A percentile compares a stretch with the other conserved stretches of the same genome.
Evolutionary conservation across 1,140 invertebrate genomes (phyloP).

Genomic region (Gryllus bimaculatus): DNA sequence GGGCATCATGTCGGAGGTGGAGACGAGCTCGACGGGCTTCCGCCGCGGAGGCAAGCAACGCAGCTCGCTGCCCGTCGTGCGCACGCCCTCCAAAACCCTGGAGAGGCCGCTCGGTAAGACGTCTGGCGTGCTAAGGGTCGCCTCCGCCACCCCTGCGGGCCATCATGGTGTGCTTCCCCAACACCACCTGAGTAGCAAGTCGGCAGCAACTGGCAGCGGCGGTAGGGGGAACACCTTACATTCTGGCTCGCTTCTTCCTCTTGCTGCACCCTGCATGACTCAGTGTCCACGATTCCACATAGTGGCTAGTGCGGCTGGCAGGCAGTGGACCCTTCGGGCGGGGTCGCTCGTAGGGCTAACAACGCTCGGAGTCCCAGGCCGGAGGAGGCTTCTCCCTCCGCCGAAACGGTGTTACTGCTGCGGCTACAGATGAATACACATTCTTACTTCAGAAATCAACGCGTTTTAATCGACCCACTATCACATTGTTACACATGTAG

Average conservation of each 20-base stretch:
- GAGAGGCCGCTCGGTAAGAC: constrained; percentile 76
- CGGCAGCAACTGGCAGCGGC: constrained; percentile 17
- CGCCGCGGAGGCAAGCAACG: constrained; percentile 80
- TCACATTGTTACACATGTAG: too few relatives aligned
- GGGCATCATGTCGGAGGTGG: constrained; percentile 94
- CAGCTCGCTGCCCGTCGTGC: constrained; percentile 83
- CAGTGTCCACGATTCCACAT: background rate
- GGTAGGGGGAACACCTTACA: constrained; percentile 18
- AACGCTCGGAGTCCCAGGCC: too few relatives aligned
- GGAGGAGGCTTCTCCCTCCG: too few relatives aligned
- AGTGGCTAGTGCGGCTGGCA: background rate
- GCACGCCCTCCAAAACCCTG: constrained; percentile 88
- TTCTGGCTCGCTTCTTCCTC: background rate
- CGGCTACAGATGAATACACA: too few relatives aligned
- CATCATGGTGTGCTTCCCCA: constrained; percentile 15
- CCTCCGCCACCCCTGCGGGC: constrained; percentile 9
- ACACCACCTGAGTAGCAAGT: constrained; percentile 17
- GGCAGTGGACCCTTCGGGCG: background rate
- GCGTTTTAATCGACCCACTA: too few relatives aligned
- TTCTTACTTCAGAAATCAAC: too few relatives aligned
- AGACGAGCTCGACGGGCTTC: constrained; percentile 86
- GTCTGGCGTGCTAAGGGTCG: constrained; percentile 11
- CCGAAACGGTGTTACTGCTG: too few relatives aligned
- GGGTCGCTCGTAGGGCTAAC: too few relatives aligned
- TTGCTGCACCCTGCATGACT: background rate